Base-by-base conservation (phyloP, 2,113 vertebrate species). In the Oncorhynchus nerka region DNA sequence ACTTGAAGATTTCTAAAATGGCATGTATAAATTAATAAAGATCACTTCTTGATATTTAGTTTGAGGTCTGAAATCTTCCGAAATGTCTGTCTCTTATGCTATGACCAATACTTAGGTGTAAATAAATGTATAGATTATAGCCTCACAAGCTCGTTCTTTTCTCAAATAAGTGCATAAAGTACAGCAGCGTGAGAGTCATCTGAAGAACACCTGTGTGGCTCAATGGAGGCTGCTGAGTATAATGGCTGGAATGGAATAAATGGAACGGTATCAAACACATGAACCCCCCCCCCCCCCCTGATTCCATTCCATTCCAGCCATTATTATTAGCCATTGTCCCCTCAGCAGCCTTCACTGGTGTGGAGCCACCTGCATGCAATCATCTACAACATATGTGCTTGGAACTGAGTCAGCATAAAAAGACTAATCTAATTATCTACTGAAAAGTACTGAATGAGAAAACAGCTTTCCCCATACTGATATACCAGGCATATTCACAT, bases 311-410 rank as follows among this genome's bases (percentile, higher is more conserved):
- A 11, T 45, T 45, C 39, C 39, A 12, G 9, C 9, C 39, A 45
- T 45, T 45, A 45, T 45, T 12, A 45, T 45, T 9, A 12, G 9
- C 39, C 39, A 9, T 45, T 11, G 2, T 45, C 9, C 39, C 39
- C 39, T 45, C 39, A 45, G 9, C 39, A 45, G 39, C 9, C 39
- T 3, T 9, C 39, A 45, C 39, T 45, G 39, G 39, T 55, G 51
- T 55, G 51, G 51, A 79, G 77, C 80, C 84, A 85, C 83, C 83
- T 86, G 86, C 85, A 84, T 74, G 78, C 19, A 88, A 83, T 89
- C 83, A 86, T 83, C 81, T 39, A 6, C 77, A 79, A 59, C 75
- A 80, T 83, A 78, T 7, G 26, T 15, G 26, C 32, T 75, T 39
- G 49, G 74, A 73, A 26, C 72, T 79, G 65, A 51, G 68, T 62